phyloP scores from a whole-genome alignment of 2,113 vertebrate species.

The Opisthocomus hoazin region DNA sequence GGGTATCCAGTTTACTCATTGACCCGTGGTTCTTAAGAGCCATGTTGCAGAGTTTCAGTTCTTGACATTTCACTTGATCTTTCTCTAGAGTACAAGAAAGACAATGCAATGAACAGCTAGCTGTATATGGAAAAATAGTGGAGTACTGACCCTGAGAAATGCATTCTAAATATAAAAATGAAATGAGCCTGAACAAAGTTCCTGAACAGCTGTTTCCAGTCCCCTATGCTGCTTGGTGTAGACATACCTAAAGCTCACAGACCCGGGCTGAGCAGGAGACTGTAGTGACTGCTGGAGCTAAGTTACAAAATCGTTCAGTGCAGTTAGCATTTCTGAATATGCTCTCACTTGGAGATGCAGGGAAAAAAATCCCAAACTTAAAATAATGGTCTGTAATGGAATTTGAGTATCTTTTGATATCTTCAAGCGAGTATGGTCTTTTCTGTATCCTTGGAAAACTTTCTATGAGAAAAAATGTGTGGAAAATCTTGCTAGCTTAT shows the following conservation, averaged over 20 bases:
- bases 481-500: neutral
- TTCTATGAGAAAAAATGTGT: neutral
- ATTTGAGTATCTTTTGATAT: neutral
- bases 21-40: neutral
- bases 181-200: neutral
- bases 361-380: accelerated
- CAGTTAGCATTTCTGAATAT: neutral
- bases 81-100: neutral
- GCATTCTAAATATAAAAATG: constrained; percentile 14
- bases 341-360: neutral
- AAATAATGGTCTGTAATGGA: neutral
- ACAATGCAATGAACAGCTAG: neutral
- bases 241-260: neutral
- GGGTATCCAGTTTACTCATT: neutral
- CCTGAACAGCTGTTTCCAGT: neutral
- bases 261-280: neutral
- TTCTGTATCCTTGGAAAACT: neutral
- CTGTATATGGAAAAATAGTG: neutral
- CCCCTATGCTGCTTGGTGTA: neutral
- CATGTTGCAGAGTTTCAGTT: neutral
- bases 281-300: neutral
- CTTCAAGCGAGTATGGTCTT: neutral
- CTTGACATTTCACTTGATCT: neutral
- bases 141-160: neutral
- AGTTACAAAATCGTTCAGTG: neutral